Percentiles rank a stretch among this genome's conserved stretches.
These are phyloP conservation scores for Oreochromis mossambicus DNA, from an alignment of 2,797 vertebrate species.

Conservation along the genomic window DNA sequence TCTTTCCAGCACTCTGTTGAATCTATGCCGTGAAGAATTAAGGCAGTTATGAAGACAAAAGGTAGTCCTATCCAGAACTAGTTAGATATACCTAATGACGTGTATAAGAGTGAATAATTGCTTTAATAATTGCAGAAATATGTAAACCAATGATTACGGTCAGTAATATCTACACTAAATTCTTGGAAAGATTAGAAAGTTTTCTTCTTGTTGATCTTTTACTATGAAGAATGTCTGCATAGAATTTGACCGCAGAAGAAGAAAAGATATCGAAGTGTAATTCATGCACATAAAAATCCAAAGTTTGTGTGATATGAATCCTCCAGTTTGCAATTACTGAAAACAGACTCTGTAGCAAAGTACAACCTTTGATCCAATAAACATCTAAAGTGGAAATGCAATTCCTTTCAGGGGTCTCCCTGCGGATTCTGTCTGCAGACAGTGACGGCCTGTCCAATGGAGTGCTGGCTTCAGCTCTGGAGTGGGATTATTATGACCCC, in stretches of 20 bases:
- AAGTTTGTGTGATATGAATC: neutral
- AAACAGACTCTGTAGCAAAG: neutral
- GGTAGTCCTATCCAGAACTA: neutral
- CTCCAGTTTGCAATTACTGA: neutral
- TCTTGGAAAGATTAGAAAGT: neutral
- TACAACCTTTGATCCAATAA: neutral
- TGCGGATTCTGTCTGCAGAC: conserved; percentile 82
- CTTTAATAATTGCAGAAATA: neutral
- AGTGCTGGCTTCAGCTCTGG: conserved; percentile 56
- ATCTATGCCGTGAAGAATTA: neutral
- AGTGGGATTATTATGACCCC: conserved; percentile 83
- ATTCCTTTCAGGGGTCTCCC: conserved; percentile 74
- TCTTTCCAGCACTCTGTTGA: neutral
- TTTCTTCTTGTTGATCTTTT: neutral
- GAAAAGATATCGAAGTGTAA: neutral
- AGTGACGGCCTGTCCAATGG: conserved; percentile 75
- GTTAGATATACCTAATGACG: neutral
- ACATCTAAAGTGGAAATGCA: neutral
- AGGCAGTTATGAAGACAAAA: neutral
- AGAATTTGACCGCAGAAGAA: neutral
- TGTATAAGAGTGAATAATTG: neutral
- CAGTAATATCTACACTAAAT: neutral
- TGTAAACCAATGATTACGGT: neutral
- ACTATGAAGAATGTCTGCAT: fast-evolving
- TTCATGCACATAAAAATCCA: neutral